Conservation (phyloP, 2,797 vertebrate species). For the Cercopithecus petaurista region DNA sequence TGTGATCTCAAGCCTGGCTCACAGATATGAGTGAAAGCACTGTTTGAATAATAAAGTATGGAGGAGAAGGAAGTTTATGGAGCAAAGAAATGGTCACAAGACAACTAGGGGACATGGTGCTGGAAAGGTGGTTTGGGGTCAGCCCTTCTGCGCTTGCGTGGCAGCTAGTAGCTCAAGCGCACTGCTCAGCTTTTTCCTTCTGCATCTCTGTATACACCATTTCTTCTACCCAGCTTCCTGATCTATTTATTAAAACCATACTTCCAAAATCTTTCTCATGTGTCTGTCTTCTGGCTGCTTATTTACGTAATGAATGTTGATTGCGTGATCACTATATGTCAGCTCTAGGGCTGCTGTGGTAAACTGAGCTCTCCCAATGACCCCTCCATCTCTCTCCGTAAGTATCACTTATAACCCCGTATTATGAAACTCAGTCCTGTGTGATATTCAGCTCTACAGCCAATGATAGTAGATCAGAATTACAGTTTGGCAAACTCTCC, state of each 20-base stretch:
- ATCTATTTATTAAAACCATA: too few relatives aligned
- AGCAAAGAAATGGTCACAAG: neutral
- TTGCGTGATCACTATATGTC: neutral
- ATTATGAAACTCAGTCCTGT: neutral
- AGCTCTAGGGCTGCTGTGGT: neutral
- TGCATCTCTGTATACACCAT: fast-evolving
- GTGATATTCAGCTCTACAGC: neutral
- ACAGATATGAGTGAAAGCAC: neutral
- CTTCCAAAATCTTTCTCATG: neutral
- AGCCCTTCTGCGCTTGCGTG: fast-evolving
- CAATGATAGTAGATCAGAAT: neutral
- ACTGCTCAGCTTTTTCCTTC: neutral
- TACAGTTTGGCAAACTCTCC: neutral
- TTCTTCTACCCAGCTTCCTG: neutral
- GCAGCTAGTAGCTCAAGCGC: fast-evolving
- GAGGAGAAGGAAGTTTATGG: neutral
- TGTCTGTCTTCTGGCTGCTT: neutral
- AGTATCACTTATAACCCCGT: fast-evolving
- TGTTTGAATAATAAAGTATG: neutral
- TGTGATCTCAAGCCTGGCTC: neutral
- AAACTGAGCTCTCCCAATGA: too few relatives aligned
- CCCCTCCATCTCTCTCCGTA: fast-evolving
- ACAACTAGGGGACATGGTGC: neutral
- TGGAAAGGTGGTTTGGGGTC: neutral
- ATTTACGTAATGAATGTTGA: neutral